phyloP scores from a whole-genome alignment of 2,113 vertebrate species.

The Anoplopoma fimbria region DNA sequence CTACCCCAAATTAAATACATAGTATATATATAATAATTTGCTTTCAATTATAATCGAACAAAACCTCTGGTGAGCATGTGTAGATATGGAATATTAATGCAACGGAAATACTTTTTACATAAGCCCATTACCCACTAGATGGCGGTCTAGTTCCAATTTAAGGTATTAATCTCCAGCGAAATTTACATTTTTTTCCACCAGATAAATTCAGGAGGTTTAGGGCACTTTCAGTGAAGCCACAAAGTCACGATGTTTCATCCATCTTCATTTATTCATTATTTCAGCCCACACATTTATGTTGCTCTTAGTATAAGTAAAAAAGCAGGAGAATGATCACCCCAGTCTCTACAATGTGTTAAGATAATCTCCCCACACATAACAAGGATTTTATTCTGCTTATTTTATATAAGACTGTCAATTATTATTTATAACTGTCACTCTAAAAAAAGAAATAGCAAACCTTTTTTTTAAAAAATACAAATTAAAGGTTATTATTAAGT shows the following conservation, averaged over 20 bases:
- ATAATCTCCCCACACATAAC: background rate
- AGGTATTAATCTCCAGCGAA: background rate
- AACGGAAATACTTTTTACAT: background rate
- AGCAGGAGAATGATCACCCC: too few relatives aligned
- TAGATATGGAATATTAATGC: background rate
- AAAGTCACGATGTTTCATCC: background rate
- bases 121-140: constrained; percentile 41
- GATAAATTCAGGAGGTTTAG: background rate
- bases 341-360: background rate
- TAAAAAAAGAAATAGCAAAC: background rate
- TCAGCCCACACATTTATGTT: background rate
- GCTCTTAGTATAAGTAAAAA: background rate
- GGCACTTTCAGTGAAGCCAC: background rate
- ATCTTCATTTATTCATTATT: background rate
- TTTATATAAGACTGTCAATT: background rate
- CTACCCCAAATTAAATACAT: background rate
- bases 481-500: background rate
- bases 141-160: constrained; percentile 42
- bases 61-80: background rate
- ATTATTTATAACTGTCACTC: background rate
- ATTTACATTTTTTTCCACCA: background rate
- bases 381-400: background rate
- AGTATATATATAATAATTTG: background rate
- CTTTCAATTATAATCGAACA: background rate
- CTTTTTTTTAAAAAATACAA: background rate